phyloP scores from a whole-genome alignment of 2,888 invertebrate genomes.

The Melinopterus prodromus region DNA sequence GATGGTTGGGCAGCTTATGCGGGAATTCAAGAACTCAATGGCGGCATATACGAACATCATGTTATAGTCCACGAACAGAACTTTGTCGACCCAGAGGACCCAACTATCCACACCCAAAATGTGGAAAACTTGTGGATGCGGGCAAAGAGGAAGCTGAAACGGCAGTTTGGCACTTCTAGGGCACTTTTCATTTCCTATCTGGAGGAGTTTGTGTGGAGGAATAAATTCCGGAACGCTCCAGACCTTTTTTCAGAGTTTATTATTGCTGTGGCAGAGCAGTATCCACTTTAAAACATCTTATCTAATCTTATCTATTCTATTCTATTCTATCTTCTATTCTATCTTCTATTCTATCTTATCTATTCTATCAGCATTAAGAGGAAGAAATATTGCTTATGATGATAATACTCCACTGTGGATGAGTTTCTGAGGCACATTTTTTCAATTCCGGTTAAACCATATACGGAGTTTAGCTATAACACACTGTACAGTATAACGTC shows the following conservation, averaged over 20 bases:
- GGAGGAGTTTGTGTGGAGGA: constrained; percentile 23
- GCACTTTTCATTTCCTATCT: constrained; percentile 14
- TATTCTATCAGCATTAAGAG: too few relatives aligned
- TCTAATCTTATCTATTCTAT: too few relatives aligned
- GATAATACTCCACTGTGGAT: too few relatives aligned
- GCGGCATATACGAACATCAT: constrained; percentile 13
- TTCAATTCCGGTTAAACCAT: too few relatives aligned
- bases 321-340: too few relatives aligned
- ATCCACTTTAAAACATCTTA: too few relatives aligned
- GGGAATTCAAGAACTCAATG: background rate
- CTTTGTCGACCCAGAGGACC: constrained; percentile 7
- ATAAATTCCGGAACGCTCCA: background rate
- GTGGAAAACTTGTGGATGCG: background rate
- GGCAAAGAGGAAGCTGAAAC: background rate
- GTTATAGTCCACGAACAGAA: constrained; percentile 10
- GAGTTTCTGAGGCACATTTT: too few relatives aligned
- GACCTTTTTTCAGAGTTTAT: constrained; percentile 5
- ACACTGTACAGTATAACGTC: too few relatives aligned
- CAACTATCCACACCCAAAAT: background rate
- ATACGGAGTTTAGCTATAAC: too few relatives aligned
- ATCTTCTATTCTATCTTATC: too few relatives aligned
- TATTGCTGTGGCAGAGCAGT: too few relatives aligned
- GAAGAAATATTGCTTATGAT: too few relatives aligned
- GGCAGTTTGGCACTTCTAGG: constrained; percentile 1
- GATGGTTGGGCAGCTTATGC: background rate